Evolutionary conservation across 1,140 invertebrate genomes (phyloP), one percentile per base, ranked within the genome.

Genomic region (Lanistes nyassanus): DNA sequence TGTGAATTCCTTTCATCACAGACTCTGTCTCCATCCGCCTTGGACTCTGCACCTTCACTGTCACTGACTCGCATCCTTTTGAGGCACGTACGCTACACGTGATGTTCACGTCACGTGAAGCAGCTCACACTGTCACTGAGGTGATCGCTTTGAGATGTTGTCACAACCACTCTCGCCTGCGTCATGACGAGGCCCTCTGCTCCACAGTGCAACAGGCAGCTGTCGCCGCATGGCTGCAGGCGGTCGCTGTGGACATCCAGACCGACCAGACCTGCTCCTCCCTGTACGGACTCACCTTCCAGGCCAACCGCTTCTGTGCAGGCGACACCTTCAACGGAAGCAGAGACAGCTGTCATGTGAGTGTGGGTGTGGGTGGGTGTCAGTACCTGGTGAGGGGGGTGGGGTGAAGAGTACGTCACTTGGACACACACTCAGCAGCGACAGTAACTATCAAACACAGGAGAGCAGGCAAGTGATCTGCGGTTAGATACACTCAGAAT

Each of bases 251-350:
- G n/a, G n/a, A n/a, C 56, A 60, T 60, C 11, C n/a, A 26, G 56
- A 60, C n/a, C n/a, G 56, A 60, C 56, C 23, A n/a, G n/a, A 31
- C 23, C 56, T 60, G 56, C 23, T 60, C 56, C 56, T 60, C 56
- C 13, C 56, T n/a, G 23, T 60, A 60, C 23, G 29, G 2, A n/a
- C 9, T 31, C 7, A n/a, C 23, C 9, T 60, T 60, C 29, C n/a
- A 3, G 29, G 13, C 56, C 56, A 31, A 60, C 3, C 56, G 56
- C 29, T 60, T 60, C 56, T 60, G 56, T 31, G 56, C 56, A 11
- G 56, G 56, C n/a, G 56, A 60, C 56, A 60, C 29, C 56, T 11
- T 60, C 9, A 60, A 31, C 29, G 56, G 56, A 31, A 4, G 11
- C 1, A 11, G 56, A 0, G 56, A 60, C 6, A 60, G 56, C 56